Percentiles rank a stretch among this genome's conserved stretches.
Conservation (phyloP, 2,113 vertebrate species). For the Nyctereutes procyonoides region DNA sequence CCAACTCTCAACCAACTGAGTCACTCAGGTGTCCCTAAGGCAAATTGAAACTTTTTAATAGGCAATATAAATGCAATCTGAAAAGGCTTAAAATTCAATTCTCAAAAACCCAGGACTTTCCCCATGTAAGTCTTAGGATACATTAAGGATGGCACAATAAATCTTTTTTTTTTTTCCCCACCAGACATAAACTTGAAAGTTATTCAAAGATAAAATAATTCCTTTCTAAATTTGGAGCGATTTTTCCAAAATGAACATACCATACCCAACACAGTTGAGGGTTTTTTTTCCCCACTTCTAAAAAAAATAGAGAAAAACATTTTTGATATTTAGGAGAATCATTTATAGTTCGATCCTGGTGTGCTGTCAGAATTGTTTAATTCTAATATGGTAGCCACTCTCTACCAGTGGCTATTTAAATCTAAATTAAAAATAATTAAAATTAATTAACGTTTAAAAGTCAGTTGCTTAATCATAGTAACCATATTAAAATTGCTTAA, state of each 20-base stretch:
- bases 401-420: background rate
- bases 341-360: background rate
- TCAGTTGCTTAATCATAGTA: background rate
- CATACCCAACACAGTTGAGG: background rate
- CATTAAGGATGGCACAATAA: slow-evolving; percentile 1
- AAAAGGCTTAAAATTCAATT: background rate
- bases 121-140: background rate
- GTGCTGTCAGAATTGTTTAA: slow-evolving; percentile 23
- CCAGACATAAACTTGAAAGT: slow-evolving; percentile 13
- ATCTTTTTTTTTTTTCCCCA: background rate
- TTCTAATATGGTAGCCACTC: background rate
- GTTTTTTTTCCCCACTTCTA: background rate
- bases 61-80: background rate
- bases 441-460: background rate
- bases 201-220: slow-evolving; percentile 40
- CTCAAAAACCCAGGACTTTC: background rate
- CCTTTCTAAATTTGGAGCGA: background rate
- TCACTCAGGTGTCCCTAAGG: no score
- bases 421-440: background rate
- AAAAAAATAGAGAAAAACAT: slow-evolving; percentile 12
- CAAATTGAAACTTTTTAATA: slow-evolving; percentile 23
- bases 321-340: background rate
- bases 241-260: slow-evolving; percentile 28
- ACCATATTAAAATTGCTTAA: background rate
- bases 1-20: no score